A percentile compares a stretch with the other conserved stretches of the same genome.
Conservation (phyloP, 2,888 invertebrate genomes). For the Ophraella communa region DNA sequence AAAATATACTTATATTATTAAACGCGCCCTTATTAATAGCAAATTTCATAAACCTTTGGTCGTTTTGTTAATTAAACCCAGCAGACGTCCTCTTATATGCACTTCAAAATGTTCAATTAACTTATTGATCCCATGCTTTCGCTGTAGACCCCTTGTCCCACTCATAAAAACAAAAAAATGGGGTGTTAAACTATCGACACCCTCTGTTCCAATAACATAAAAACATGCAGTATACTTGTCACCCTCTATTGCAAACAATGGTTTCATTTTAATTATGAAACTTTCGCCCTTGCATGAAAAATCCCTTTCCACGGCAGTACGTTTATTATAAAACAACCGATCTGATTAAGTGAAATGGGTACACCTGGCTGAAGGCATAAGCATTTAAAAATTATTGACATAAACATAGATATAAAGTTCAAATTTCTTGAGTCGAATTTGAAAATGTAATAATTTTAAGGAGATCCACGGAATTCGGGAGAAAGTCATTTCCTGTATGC, state of each 20-base stretch:
- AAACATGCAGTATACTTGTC: conserved; percentile 12
- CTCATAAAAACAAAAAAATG: conserved; percentile 8
- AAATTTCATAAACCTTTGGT: too few relatives aligned
- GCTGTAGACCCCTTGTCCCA: conserved; percentile 6
- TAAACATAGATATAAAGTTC: too few relatives aligned
- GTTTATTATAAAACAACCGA: too few relatives aligned
- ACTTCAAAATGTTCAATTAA: conserved; percentile 18
- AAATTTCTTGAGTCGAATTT: too few relatives aligned
- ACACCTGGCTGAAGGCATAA: background rate
- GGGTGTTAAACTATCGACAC: conserved; percentile 26
- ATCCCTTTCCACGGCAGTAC: background rate
- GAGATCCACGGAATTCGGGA: too few relatives aligned
- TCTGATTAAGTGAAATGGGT: too few relatives aligned
- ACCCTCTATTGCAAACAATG: conserved; percentile 13
- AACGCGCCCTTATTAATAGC: too few relatives aligned
- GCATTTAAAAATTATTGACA: too few relatives aligned
- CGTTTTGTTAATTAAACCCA: too few relatives aligned
- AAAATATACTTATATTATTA: too few relatives aligned
- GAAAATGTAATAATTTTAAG: too few relatives aligned
- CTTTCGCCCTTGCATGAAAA: conserved; percentile 12
- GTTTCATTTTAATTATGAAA: conserved; percentile 20
- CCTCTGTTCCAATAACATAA: conserved; percentile 15
- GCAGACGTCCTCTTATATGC: background rate
- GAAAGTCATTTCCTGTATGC: too few relatives aligned
- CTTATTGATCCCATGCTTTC: conserved; percentile 3